Evolutionary conservation across 1,140 invertebrate species (phyloP).

Genomic region (Nymphalis io): DNA sequence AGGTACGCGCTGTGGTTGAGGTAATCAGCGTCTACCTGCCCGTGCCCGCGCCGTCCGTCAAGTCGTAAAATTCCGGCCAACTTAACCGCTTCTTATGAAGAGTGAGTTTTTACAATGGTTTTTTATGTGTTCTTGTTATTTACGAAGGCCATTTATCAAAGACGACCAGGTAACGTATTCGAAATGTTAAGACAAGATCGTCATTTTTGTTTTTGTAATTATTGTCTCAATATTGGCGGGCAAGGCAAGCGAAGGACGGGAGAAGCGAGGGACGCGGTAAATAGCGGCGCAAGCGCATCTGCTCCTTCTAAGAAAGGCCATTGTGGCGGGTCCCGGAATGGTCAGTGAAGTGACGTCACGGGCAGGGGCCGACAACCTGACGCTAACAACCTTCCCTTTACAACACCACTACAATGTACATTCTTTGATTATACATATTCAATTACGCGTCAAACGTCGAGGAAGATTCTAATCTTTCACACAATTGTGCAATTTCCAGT

Average conservation of each 20-base stretch:
- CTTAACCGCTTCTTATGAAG: slow-evolving; percentile 56
- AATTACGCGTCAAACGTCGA: slow-evolving; percentile 8
- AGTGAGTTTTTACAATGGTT: slow-evolving; percentile 65
- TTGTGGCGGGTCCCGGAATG: slow-evolving; percentile 70
- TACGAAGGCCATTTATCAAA: slow-evolving; percentile 44
- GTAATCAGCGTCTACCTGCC: slow-evolving; percentile 65
- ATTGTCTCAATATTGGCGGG: slow-evolving; percentile 37
- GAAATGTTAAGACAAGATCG: slow-evolving; percentile 28
- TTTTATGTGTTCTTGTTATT: slow-evolving; percentile 40
- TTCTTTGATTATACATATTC: slow-evolving; percentile 20
- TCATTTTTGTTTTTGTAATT: slow-evolving; percentile 5
- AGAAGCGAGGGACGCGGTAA: slow-evolving; percentile 51
- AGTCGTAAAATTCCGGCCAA: slow-evolving; percentile 61
- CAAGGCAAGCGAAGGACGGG: slow-evolving; percentile 41
- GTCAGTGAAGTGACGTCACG: slow-evolving; percentile 77
- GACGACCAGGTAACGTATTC: slow-evolving; percentile 37
- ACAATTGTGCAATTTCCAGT: slow-evolving; percentile 31
- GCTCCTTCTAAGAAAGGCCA: slow-evolving; percentile 76
- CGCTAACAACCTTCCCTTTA: slow-evolving; percentile 68
- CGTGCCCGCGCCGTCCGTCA: slow-evolving; percentile 49
- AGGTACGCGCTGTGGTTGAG: slow-evolving; percentile 58
- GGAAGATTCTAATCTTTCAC: slow-evolving; percentile 28
- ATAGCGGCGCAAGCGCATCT: slow-evolving; percentile 70
- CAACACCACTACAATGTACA: slow-evolving; percentile 39
- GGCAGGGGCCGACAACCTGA: slow-evolving; percentile 74